Base-by-base conservation (phyloP, 64 coral and sea anemone species). In the Montipora sp. region DNA sequence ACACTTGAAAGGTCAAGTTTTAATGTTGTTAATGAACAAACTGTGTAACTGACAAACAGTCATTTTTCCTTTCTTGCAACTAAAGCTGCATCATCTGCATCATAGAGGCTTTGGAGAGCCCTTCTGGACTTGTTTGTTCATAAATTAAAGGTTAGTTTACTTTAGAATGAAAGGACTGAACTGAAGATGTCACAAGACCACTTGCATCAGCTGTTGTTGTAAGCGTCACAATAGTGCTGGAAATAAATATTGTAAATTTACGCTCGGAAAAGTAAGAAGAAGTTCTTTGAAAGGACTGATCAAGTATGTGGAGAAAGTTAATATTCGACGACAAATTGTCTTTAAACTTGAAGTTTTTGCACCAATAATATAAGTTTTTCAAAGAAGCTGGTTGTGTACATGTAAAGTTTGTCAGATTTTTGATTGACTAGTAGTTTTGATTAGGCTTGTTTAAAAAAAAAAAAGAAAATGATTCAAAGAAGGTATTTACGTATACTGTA, bases 61-160 rank as follows among this genome's bases (percentile, higher is more conserved):
- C 61, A 14, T 85, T 85, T 85, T 85, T 85, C 82, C 82, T 85
- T 85, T 85, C 65, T 70, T 85, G 82, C 82, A 71, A 71, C 61
- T 85, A 72, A 85, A 85, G 82, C 82, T 85, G 82, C 46, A 22
- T 72, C 82, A 48, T 12, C 46, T 45, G 45, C 59, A 23, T 71
- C 46, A 20, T 71, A 47, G 55, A 82, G 80, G 65, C 82, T 85
- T 71, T 85, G 82, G 82, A 85, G 82, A 71, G 82, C 82, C 65
- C 82, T 85, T 71, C 82, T 85, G 82, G 82, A 85, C 82, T 85
- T 85, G n/a, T 85, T 21, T 85, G 63, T 85, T 68, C 59, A 59
- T 72, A 50, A 47, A 3, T 50, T 50, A 48, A 45, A 68, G 45
- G 24, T 69, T 49, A 85, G 59, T 85, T 71, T 2, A 23, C 43